Conservation (phyloP, 1,140 invertebrate species). For the Papilio helenus region DNA sequence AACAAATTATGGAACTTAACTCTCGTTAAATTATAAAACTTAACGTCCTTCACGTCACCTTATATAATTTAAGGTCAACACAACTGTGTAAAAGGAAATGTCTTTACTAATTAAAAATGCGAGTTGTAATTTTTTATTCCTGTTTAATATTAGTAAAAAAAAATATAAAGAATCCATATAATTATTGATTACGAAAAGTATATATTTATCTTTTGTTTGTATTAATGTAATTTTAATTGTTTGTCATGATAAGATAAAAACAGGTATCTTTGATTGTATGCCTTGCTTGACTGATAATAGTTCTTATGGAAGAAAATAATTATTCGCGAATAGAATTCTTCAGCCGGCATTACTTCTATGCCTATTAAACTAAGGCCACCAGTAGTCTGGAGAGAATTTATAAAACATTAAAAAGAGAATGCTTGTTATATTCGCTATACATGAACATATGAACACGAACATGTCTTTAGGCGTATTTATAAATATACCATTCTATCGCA, state of each 20-base stretch:
- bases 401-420: background rate
- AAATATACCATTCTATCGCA: background rate
- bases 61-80: background rate
- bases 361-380: background rate
- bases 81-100: slow-evolving; percentile 5
- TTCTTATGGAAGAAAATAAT: background rate
- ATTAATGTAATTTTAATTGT: background rate
- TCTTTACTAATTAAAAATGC: background rate
- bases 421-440: background rate
- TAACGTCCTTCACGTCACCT: background rate
- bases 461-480: slow-evolving; percentile 12
- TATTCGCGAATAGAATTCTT: background rate
- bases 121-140: background rate
- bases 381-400: background rate
- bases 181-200: background rate
- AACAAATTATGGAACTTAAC: no score
- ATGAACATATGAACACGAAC: slow-evolving; percentile 15
- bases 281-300: background rate
- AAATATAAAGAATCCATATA: background rate
- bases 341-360: background rate
- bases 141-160: no score
- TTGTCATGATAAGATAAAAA: background rate
- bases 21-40: no score
- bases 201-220: background rate
- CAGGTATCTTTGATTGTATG: background rate